Evolutionary conservation across 2,888 invertebrate genomes (phyloP), one percentile per base, ranked within the genome.

Genomic region (Lasioglossum vierecki): DNA sequence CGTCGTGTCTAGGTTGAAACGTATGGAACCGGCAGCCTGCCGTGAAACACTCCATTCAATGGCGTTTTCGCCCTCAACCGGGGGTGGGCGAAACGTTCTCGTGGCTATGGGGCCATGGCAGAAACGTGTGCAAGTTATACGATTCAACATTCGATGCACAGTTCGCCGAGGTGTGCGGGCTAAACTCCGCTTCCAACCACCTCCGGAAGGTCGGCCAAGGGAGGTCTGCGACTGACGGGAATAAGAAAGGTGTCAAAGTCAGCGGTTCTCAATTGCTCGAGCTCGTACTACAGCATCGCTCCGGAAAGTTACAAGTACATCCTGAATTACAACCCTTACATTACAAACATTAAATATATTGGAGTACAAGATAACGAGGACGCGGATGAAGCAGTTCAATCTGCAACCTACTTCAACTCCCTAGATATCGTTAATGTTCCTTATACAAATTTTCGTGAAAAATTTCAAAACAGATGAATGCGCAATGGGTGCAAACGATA

Each of bases 41-140:
- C 93, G 91, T 93, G 91, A 93, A 94, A 93, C 91, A 91, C 93
- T 92, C 91, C 84, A 92, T 92, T 93, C 91, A 92, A 92, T 89
- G 91, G 90, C 88, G 86, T 90, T 57, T 91, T 87, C 89, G 88
- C 76, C 71, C 81, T 80, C 76, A 53, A 49, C 77, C 41, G 83
- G 71, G 85, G 88, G 60, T 70, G 84, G 75, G 57, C 13, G 77
- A 71, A 68, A 75, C 72, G 78, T 76, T 80, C 57, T 76, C 57
- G 41, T 46, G 39, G 39, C 63, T 30, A 30, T 63, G 75, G 76
- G 68, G 30, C 57, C 11, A 57, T n/a, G 15, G 76, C 68, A n/a
- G 75, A 75, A 81, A 49, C 68, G 74, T 74, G 84, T 79, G 74
- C 84, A 79, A 86, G 91, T 87, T 91, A 82, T 85, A 81, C 88